A percentile compares a stretch with the other conserved stretches of the same genome.
Evolutionary conservation across 2,113 vertebrate genomes (phyloP).

Genomic region (Ariopsis seemanni): DNA sequence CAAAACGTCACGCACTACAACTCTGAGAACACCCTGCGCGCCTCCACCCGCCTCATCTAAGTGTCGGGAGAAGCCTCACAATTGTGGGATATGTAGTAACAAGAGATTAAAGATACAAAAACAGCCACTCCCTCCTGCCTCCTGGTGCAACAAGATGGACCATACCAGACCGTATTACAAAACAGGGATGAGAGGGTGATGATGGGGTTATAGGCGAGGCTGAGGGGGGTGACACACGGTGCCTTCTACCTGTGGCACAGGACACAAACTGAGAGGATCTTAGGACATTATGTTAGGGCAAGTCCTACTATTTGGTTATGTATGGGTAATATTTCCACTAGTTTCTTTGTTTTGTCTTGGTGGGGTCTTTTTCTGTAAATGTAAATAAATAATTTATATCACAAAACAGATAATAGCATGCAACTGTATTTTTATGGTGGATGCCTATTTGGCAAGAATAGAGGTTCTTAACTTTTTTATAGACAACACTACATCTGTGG

Average conservation of each 20-base stretch:
- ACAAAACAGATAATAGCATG: conserved; percentile 67
- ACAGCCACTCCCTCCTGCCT: conserved; percentile 20
- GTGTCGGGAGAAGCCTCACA: conserved; percentile 63
- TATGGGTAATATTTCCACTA: conserved; percentile 99
- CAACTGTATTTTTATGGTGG: conserved; percentile 38
- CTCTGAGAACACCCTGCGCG: conserved; percentile 98
- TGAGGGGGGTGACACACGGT: conserved; percentile 84
- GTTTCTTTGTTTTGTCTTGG: conserved; percentile 97
- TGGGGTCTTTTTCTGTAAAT: conserved; percentile 99
- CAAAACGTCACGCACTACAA: conserved; percentile 99
- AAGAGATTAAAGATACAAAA: conserved; percentile 23
- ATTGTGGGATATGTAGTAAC: conserved; percentile 43
- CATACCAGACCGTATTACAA: conserved; percentile 44
- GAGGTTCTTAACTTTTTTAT: conserved; percentile 15
- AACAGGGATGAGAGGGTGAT: conserved; percentile 9
- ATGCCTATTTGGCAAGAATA: conserved; percentile 21
- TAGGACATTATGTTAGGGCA: conserved; percentile 86
- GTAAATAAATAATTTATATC: conserved; percentile 99
- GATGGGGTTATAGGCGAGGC: conserved; percentile 31
- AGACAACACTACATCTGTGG: conserved; percentile 5
- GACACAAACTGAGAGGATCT: conserved; percentile 77
- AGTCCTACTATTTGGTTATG: conserved; percentile 93
- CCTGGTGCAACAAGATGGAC: conserved; percentile 22
- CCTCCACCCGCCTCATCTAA: conserved; percentile 98
- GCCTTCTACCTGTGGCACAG: conserved; percentile 99